Base-by-base conservation (phyloP, 2,113 vertebrate species). In the Anthoscopus minutus region DNA sequence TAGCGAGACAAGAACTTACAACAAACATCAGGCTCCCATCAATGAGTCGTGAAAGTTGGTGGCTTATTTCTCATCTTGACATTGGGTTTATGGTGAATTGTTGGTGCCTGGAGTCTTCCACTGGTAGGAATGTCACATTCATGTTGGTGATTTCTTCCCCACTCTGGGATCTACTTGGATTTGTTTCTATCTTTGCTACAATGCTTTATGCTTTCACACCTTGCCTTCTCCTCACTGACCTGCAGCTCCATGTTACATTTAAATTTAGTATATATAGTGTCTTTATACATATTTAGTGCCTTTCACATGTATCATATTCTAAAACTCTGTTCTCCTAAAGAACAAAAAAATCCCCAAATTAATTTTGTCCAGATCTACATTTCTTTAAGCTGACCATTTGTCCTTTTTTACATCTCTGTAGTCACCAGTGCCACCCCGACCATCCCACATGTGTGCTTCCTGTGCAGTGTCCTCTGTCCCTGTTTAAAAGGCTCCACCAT, bases 391-490 rank as follows among this genome's bases (percentile, higher is more conserved):
- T 61, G 22, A 54, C 6, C 2, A 22, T 71, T 74, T 70, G 37
- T 25, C 1, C 1, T 21, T 24, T 85, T 64, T 78, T 9, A 33
- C 4, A 66, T 7, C 18, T 79, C 12, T 28, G 30, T 47, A 6
- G 15, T 48, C 24, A 10, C 65, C 23, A n/a, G 44, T 45, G 28
- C 11, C 28, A 67, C 15, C 4, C 6, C 2, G 2, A 25, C 14
- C 6, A 85, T 23, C 17, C 30, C 33, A 45, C 25, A 4, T 11
- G 4, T 25, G 13, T 1, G 0, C 6, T 62, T 8, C 16, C 21
- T 57, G 13, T 3, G 2, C 0, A 0, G 17, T 27, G 42, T 11
- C 45, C 18, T 51, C 42, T 81, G 13, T 18, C 30, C 12, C 7
- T 20, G 15, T 20, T 69, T 72, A 38, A 67, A 67, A 40, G 25